Evolutionary conservation across 2,113 vertebrate genomes (phyloP).

Genomic region (Oncorhynchus tshawytscha): DNA sequence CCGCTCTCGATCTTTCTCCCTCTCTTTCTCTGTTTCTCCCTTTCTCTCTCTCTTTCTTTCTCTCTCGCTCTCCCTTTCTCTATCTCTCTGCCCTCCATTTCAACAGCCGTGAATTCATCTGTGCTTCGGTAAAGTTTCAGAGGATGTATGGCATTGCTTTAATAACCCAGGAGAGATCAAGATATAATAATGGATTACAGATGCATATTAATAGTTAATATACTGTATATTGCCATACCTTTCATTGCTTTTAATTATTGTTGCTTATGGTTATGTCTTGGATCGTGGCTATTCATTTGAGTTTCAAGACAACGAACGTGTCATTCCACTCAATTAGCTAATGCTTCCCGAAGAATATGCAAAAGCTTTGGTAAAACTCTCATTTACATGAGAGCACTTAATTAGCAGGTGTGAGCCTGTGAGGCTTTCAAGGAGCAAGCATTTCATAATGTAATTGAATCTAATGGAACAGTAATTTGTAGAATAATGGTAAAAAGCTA

Average conservation of each 20-base stretch:
- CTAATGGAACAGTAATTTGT: no score
- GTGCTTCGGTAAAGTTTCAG: neutral
- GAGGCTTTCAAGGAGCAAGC: no score
- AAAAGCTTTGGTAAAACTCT: no score
- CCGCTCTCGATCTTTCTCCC: no score
- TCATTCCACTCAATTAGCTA: neutral
- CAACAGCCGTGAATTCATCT: no score
- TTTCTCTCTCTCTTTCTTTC: neutral
- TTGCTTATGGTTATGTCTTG: neutral
- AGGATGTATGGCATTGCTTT: neutral
- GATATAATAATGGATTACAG: neutral
- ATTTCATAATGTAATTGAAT: no score
- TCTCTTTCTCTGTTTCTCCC: neutral
- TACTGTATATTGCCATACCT: neutral
- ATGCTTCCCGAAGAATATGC: neutral
- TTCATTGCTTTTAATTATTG: neutral
- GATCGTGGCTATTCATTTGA: neutral
- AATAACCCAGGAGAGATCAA: neutral
- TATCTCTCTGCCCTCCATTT: no score
- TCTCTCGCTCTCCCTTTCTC: no score
- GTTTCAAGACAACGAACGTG: neutral
- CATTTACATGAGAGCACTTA: no score
- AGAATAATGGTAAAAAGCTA: neutral
- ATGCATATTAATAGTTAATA: neutral
- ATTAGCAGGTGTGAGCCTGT: no score